phyloP scores from a whole-genome alignment of 1,140 invertebrate genomes.

The Megalopta genalis region DNA sequence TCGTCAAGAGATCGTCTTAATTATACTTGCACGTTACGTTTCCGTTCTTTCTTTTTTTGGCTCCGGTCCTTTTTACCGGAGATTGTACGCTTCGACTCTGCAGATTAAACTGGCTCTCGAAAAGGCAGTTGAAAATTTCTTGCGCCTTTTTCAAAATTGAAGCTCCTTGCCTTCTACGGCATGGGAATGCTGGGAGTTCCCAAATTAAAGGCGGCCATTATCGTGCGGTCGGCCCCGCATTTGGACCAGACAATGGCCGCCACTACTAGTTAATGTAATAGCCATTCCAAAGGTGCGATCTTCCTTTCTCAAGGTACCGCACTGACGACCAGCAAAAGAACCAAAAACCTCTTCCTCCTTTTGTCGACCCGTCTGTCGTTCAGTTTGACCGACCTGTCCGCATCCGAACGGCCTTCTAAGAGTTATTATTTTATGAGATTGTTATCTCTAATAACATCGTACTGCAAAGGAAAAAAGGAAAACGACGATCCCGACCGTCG shows the following conservation, averaged over 20 bases:
- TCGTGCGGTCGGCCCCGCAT: slow-evolving; percentile 66
- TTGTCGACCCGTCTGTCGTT: slow-evolving; percentile 49
- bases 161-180: slow-evolving; percentile 2
- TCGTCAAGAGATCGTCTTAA: no score
- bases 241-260: slow-evolving; percentile 75
- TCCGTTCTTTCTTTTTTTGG: no score
- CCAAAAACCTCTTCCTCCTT: slow-evolving; percentile 62
- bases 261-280: slow-evolving; percentile 78
- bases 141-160: neutral
- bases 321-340: slow-evolving; percentile 60
- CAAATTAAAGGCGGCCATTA: slow-evolving; percentile 76
- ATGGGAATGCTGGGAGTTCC: slow-evolving; percentile 40
- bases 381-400: slow-evolving; percentile 55
- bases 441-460: slow-evolving; percentile 79
- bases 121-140: neutral
- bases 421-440: slow-evolving; percentile 79
- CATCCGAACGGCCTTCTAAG: slow-evolving; percentile 54
- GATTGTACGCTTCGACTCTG: no score
- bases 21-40: no score
- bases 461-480: slow-evolving; percentile 32
- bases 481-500: slow-evolving; percentile 39
- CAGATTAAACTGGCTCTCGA: neutral
- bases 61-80: no score
- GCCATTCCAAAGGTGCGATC: slow-evolving; percentile 74
- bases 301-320: slow-evolving; percentile 54